These are phyloP conservation scores for Hemichromis elongatus DNA, from an alignment of 2,113 vertebrate species.

Conservation along the genomic window DNA sequence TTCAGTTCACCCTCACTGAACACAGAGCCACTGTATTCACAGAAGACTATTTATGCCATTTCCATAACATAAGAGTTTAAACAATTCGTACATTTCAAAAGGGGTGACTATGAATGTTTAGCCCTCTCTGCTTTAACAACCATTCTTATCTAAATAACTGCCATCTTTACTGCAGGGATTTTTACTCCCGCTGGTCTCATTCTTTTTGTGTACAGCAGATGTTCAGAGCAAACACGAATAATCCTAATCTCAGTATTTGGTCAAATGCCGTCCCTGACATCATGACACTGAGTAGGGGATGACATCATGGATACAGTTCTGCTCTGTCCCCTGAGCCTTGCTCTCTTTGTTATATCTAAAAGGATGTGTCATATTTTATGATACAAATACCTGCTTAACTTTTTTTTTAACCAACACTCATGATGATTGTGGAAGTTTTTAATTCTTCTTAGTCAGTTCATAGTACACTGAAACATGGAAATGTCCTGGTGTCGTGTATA, in stretches of 20 bases:
- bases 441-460: not conserved
- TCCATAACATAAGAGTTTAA: not conserved
- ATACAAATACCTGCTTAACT: not conserved
- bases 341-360: not conserved
- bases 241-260: conserved; percentile 64
- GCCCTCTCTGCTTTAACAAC: not conserved
- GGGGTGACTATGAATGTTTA: not conserved
- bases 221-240: conserved; percentile 43
- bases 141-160: conserved; percentile 7
- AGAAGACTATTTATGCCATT: not conserved
- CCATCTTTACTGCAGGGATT: conserved; percentile 10
- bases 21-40: not conserved
- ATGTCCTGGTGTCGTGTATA: not conserved
- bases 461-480: not conserved
- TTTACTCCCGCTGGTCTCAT: conserved; percentile 2
- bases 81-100: not conserved
- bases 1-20: not conserved
- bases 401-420: not conserved
- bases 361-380: not conserved
- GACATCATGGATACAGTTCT: conserved; percentile 32
- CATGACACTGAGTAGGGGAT: conserved; percentile 25
- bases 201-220: conserved; percentile 43
- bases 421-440: not conserved
- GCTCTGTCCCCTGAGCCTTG: not conserved
- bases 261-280: conserved; percentile 32